Conservation (phyloP, 2,113 vertebrate species). For the Lasiurus cinereus region DNA sequence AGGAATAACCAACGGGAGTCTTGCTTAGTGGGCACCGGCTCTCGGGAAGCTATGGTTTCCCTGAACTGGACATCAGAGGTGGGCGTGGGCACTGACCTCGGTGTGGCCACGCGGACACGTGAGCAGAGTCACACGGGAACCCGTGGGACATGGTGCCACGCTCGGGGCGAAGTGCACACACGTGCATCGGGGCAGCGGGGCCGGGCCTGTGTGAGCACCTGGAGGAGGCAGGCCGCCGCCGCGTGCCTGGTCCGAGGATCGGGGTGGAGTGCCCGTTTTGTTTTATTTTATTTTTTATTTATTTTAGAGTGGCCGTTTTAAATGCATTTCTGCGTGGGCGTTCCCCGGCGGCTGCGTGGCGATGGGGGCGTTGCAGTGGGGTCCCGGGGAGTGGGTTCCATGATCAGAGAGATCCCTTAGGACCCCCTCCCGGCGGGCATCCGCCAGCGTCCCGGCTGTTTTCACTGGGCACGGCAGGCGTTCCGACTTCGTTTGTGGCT, state of each 20-base stretch:
- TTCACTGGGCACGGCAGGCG: conserved; percentile 47
- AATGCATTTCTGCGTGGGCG: no score
- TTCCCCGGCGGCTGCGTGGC: no score
- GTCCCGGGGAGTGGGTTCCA: no score
- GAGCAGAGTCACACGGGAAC: accelerated
- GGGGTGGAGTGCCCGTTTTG: neutral
- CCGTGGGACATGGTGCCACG: accelerated
- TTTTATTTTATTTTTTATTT: no score
- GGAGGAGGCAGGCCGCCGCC: neutral
- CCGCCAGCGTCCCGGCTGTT: neutral
- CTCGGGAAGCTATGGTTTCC: neutral
- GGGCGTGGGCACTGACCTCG: neutral
- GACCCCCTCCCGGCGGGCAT: neutral
- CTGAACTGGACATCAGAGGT: accelerated
- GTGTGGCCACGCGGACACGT: neutral
- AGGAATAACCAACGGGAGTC: no score
- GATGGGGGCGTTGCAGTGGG: no score
- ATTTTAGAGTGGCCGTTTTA: no score
- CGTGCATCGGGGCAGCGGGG: accelerated
- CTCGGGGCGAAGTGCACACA: neutral
- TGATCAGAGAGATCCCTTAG: no score
- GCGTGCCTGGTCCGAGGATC: neutral
- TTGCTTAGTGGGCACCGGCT: neutral
- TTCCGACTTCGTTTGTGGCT: conserved; percentile 69
- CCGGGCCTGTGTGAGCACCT: no score